A percentile compares a stretch with the other conserved stretches of the same genome.
These are phyloP conservation scores for Myiozetetes cayanensis DNA, from an alignment of 2,113 vertebrate species.

Conservation along the genomic window DNA sequence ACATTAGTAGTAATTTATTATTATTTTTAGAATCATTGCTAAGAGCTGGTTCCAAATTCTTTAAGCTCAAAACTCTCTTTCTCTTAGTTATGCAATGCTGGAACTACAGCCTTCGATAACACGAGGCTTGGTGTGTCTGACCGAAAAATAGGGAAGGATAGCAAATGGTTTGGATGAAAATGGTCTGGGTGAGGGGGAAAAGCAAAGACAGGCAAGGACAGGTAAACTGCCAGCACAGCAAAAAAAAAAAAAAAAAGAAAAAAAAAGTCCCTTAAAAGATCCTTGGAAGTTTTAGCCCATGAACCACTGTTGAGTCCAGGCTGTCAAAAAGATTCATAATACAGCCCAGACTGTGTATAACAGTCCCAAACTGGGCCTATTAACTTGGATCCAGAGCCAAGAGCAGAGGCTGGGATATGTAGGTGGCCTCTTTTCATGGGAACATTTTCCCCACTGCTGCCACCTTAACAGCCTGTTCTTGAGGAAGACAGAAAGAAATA, in stretches of 20 bases:
- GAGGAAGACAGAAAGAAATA: background rate
- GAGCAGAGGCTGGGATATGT: background rate
- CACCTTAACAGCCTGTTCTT: background rate
- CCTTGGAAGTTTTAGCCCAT: background rate
- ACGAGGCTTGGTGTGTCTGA: background rate
- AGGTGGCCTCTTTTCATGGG: background rate
- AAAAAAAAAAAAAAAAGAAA: background rate
- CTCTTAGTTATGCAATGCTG: background rate
- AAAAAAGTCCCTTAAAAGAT: background rate
- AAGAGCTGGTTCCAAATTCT: background rate
- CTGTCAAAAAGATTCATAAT: background rate
- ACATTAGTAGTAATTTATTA: background rate
- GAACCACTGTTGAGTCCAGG: background rate
- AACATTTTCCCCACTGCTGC: background rate
- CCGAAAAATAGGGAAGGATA: background rate
- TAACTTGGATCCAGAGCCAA: background rate
- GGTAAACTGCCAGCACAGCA: background rate
- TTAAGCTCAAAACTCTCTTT: background rate
- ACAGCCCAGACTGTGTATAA: background rate
- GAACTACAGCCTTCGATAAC: background rate
- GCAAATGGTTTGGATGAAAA: background rate
- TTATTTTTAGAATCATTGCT: background rate
- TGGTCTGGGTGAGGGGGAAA: background rate
- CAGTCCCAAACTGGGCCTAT: background rate
- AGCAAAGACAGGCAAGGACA: background rate